phyloP scores from a whole-genome alignment of 2,797 vertebrate genomes.

The Knipowitschia caucasica region DNA sequence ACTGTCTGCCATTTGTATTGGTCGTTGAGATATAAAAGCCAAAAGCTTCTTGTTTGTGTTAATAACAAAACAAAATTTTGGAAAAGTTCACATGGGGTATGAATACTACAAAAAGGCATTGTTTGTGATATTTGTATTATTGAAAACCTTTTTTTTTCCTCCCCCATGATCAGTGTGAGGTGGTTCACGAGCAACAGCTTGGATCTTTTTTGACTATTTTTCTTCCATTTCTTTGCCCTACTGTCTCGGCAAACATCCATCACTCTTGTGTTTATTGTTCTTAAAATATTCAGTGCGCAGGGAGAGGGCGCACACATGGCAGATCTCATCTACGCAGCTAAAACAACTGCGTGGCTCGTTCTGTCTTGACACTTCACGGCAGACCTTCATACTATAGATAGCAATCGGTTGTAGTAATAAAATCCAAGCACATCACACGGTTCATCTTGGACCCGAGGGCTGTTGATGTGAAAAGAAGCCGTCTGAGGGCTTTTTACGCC shows the following conservation, averaged over 20 bases:
- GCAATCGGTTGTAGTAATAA: conserved; percentile 17
- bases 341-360: conserved; percentile 37
- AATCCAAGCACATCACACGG: conserved; percentile 14
- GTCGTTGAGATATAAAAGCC: too few relatives aligned
- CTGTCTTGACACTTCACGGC: conserved; percentile 24
- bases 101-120: too few relatives aligned
- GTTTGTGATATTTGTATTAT: neutral
- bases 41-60: too few relatives aligned
- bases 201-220: conserved; percentile 1
- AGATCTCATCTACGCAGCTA: conserved; percentile 47
- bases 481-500: conserved; percentile 15
- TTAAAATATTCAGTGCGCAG: conserved; percentile 67
- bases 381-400: conserved; percentile 17
- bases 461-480: conserved; percentile 33
- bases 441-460: conserved; percentile 25
- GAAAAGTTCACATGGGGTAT: too few relatives aligned
- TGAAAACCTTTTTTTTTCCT: neutral
- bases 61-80: too few relatives aligned
- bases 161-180: neutral
- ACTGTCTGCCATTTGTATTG: too few relatives aligned
- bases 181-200: neutral
- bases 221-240: conserved; percentile 16
- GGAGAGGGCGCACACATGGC: conserved; percentile 36
- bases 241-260: conserved; percentile 53
- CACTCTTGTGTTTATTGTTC: conserved; percentile 61